Base-by-base conservation (phyloP, 2,888 invertebrate species). In the Brachynemurus nebulosus region DNA sequence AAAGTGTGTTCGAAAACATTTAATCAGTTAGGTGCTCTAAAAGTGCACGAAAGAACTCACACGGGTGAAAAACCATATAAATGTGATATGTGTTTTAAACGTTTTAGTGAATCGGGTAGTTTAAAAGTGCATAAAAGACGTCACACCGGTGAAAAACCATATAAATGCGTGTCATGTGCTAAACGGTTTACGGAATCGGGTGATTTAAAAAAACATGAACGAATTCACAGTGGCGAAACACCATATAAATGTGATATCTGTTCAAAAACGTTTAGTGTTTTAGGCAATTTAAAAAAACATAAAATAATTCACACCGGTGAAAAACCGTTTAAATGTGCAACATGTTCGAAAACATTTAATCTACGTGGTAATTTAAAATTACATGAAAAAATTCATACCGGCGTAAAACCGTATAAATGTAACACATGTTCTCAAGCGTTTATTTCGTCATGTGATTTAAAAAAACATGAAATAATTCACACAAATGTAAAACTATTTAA, bases 41-140 rank as follows among this genome's bases (percentile, higher is more conserved):
- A 16, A 16, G n/a, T 18, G 18, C 37, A 37, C 18, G 5, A 16
- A 18, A n/a, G 37, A 11, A 17, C 17, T 2, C 17, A 14, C n/a
- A 18, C 37, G 7, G 37, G 37, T 16, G 37, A 37, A 17, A 37
- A 37, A 37, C 37, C 19, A 18, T 37, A 18, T 9, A 19, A 37
- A 37, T 37, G 37, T 19, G 6, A n/a, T 18, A n/a, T 5, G 6
- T 37, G 37, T 37, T 8, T 18, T 11, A n/a, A 16, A 7, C 17
- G 14, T 6, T 37, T 37, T 37, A 16, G n/a, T n/a, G n/a, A 16
- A 7, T n/a, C 5, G 18, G n/a, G 18, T 19, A n/a, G 17, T 5
- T 19, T 37, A 37, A 17, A 16, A 18, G n/a, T 19, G 5, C 37
- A 37, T n/a, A 37, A 16, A 2, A 18, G 12, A 18, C 16, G 7